Evolutionary conservation across 35 echinoderm and acorn worm genomes (phyloP).

Genomic region (Chiridota heheva): DNA sequence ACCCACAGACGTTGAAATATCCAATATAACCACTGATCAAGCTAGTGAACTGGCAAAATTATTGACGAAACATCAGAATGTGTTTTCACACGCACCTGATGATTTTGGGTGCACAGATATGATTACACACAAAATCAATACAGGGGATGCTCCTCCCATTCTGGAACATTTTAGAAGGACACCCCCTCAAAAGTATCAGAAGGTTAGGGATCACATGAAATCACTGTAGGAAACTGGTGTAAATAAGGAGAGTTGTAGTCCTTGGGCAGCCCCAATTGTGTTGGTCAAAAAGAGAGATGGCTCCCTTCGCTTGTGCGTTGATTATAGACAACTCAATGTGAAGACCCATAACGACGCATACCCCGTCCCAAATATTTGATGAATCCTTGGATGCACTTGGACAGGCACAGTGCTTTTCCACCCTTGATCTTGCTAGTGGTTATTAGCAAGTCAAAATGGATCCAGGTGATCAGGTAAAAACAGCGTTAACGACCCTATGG

Average conservation of each 20-base stretch:
- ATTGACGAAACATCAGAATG: background rate
- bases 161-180: constrained; percentile 13
- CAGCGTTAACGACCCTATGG: constrained; percentile 66
- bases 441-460: constrained; percentile 30
- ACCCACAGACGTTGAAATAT: background rate
- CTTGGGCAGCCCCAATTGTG: constrained; percentile 61
- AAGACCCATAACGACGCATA: background rate
- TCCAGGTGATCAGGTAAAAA: constrained; percentile 38
- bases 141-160: background rate
- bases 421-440: background rate
- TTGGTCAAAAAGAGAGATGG: constrained; percentile 63
- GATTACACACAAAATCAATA: background rate
- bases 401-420: background rate
- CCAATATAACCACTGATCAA: background rate
- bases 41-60: background rate
- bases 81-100: background rate
- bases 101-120: background rate
- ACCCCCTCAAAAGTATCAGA: constrained; percentile 36
- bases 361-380: constrained; percentile 1
- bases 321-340: constrained; percentile 50
- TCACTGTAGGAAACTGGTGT: constrained; percentile 33
- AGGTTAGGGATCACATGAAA: constrained; percentile 58
- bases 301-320: constrained; percentile 42
- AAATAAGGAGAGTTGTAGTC: constrained; percentile 39
- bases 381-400: background rate